phyloP scores from a whole-genome alignment of 1,140 invertebrate genomes.

The Piezodorus guildinii region DNA sequence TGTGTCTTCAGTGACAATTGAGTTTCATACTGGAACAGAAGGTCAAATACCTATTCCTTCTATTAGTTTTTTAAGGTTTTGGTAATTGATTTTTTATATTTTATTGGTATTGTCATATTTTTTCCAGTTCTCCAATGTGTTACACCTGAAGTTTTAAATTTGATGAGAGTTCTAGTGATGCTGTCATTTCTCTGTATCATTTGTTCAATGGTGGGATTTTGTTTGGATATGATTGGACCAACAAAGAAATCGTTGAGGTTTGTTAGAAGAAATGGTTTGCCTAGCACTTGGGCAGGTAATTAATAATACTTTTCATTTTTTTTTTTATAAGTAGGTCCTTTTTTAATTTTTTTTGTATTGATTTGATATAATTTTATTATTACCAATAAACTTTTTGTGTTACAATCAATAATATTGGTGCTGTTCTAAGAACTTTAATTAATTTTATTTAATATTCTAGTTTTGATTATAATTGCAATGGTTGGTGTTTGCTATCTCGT shows the following conservation, averaged over 20 bases:
- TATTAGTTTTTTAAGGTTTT: neutral
- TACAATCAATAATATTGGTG: too few relatives aligned
- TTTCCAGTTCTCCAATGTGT: constrained; percentile 40
- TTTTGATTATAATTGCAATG: constrained; percentile 42
- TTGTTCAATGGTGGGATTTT: constrained; percentile 39
- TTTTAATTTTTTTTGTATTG: too few relatives aligned
- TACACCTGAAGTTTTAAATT: constrained; percentile 38
- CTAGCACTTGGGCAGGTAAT: constrained; percentile 39
- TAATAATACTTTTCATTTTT: neutral
- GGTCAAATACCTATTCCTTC: constrained; percentile 2
- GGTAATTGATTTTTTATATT: constrained; percentile 16
- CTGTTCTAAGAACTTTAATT: too few relatives aligned
- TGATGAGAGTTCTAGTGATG: constrained; percentile 41
- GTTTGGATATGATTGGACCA: constrained; percentile 40
- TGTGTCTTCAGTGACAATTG: constrained; percentile 16
- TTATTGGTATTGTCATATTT: constrained; percentile 14
- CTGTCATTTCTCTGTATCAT: constrained; percentile 41
- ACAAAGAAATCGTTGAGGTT: constrained; percentile 39
- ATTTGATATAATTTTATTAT: too few relatives aligned
- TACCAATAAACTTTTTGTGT: too few relatives aligned
- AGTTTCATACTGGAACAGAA: constrained; percentile 21
- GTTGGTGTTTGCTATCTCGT: constrained; percentile 43
- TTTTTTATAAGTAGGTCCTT: neutral
- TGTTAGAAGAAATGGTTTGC: constrained; percentile 39
- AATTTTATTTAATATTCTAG: constrained; percentile 28